phyloP scores from a whole-genome alignment of 2,797 vertebrate species.

The Acestrorhynchus altus region DNA sequence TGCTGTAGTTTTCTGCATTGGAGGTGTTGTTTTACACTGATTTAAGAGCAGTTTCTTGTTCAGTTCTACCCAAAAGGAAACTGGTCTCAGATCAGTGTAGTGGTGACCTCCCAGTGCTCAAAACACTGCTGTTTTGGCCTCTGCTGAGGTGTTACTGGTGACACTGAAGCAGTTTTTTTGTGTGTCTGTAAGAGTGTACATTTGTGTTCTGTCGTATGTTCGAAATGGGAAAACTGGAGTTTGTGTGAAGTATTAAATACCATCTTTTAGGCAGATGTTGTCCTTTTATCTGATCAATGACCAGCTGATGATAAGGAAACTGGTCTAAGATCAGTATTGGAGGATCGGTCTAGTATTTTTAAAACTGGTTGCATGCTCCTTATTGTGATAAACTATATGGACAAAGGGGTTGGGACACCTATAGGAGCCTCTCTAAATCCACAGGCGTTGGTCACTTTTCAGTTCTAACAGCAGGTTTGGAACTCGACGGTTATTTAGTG shows the following conservation, averaged over 20 bases:
- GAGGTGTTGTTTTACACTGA: not conserved
- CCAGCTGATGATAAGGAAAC: constrained; percentile 13
- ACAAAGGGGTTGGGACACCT: not conserved
- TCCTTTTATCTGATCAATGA: constrained; percentile 23
- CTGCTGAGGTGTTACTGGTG: not conserved
- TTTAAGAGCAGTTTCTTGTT: not conserved
- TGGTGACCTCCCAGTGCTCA: not conserved
- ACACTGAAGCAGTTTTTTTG: constrained; percentile 2
- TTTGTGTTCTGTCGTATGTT: not conserved
- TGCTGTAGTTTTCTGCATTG: not conserved
- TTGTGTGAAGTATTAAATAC: constrained; percentile 2
- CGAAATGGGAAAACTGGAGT: constrained; percentile 43
- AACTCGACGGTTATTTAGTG: too few relatives aligned
- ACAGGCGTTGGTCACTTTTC: too few relatives aligned
- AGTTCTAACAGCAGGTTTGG: too few relatives aligned
- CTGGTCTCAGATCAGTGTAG: constrained; percentile 5
- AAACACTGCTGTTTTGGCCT: constrained; percentile 3
- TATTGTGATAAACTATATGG: not conserved
- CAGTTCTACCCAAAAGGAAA: not conserved
- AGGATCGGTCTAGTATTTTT: not conserved
- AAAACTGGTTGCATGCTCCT: not conserved
- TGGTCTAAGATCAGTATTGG: constrained; percentile 15
- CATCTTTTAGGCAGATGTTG: constrained; percentile 12
- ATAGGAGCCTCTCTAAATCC: too few relatives aligned
- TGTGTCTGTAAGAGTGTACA: not conserved